Evolutionary conservation across 2,888 invertebrate species (phyloP).

Genomic region (Lymantria monacha): DNA sequence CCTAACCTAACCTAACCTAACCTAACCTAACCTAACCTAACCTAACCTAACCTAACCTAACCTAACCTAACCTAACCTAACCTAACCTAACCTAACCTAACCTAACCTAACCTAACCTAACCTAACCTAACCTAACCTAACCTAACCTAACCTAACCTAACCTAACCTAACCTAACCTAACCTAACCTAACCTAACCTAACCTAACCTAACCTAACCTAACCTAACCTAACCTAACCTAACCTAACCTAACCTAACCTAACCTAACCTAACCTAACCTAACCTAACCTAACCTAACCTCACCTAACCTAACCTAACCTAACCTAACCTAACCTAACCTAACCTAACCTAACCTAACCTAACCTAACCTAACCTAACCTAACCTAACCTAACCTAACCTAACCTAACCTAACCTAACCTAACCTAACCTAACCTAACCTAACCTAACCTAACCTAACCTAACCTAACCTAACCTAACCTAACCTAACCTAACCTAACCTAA

Average conservation of each 20-base stretch:
- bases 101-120: constrained; percentile 18
- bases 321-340: too few relatives aligned
- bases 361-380: constrained; percentile 20
- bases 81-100: constrained; percentile 24
- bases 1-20: constrained; percentile 22
- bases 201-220: constrained; percentile 12
- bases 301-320: constrained; percentile 7
- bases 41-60: constrained; percentile 24
- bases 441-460: constrained; percentile 21
- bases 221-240: constrained; percentile 20
- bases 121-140: constrained; percentile 22
- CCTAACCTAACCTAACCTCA: constrained; percentile 24
- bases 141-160: constrained; percentile 11
- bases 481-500: too few relatives aligned
- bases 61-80: constrained; percentile 27
- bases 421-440: constrained; percentile 17
- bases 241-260: constrained; percentile 15
- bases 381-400: constrained; percentile 10
- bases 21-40: constrained; percentile 28
- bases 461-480: constrained; percentile 12
- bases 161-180: constrained; percentile 13
- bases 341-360: too few relatives aligned
- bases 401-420: constrained; percentile 11
- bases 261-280: constrained; percentile 11
- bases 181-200: constrained; percentile 22